A percentile compares a stretch with the other conserved stretches of the same genome.
These are phyloP conservation scores for Anisognathus igniventris DNA, from an alignment of 2,797 vertebrate genomes.

Conservation along the genomic window DNA sequence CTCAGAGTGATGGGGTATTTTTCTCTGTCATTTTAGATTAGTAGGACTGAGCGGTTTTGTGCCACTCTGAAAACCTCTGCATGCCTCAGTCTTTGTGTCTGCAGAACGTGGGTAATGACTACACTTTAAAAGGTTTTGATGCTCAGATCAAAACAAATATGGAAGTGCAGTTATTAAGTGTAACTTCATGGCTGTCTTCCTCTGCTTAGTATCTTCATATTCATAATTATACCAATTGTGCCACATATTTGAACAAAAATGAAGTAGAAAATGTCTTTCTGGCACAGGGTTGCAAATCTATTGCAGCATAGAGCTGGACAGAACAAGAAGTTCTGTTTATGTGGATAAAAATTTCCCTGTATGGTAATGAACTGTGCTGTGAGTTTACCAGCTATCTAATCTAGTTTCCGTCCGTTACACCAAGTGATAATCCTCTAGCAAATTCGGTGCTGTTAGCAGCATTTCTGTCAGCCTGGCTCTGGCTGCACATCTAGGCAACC, in stretches of 20 bases:
- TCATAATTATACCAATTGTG: background rate
- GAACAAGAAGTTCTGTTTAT: background rate
- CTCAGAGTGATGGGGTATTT: background rate
- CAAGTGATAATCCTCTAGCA: conserved; percentile 20
- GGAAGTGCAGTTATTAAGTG: background rate
- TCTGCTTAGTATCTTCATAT: background rate
- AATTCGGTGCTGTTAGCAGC: conserved; percentile 5
- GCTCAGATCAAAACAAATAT: background rate
- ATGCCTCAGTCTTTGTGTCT: background rate
- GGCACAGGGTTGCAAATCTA: background rate
- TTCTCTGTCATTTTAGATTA: background rate
- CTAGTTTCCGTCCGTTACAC: background rate
- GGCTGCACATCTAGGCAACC: background rate
- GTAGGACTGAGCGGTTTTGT: background rate
- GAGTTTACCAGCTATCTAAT: conserved; percentile 5
- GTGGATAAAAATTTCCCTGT: background rate
- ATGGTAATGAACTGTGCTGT: background rate
- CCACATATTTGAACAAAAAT: background rate
- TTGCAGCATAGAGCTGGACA: background rate
- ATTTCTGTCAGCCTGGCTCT: background rate
- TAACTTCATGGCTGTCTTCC: background rate
- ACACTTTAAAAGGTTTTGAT: background rate
- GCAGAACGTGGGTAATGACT: background rate
- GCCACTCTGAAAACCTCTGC: background rate
- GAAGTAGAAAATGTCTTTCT: background rate